Conservation (phyloP, 2,797 vertebrate species). For the Lepus oiostolus region DNA sequence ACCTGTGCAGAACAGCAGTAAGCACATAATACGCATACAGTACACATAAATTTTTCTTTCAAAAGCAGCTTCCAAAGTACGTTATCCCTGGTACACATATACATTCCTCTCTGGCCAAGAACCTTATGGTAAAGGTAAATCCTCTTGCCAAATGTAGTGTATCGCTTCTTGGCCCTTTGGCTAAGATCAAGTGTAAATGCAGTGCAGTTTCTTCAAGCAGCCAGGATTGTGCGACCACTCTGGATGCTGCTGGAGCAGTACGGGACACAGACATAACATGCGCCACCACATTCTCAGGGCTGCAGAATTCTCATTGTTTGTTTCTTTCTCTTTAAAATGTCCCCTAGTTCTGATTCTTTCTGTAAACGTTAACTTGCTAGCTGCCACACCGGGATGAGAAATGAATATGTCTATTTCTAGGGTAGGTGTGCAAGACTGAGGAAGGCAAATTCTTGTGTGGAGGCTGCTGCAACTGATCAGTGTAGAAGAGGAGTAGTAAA, state of each 20-base stretch:
- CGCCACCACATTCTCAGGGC: background rate
- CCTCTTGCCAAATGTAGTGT: background rate
- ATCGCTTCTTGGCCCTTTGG: no score
- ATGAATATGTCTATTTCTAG: background rate
- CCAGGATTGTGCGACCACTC: background rate
- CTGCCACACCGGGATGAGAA: slow-evolving; percentile 9
- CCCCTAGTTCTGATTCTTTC: slow-evolving; percentile 25
- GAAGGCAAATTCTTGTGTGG: background rate
- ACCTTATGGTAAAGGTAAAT: background rate
- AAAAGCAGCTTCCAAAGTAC: background rate
- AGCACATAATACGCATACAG: background rate
- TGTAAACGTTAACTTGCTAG: slow-evolving; percentile 47
- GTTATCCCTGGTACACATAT: background rate
- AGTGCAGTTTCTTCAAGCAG: background rate
- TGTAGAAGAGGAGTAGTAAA: background rate
- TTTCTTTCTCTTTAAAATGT: background rate
- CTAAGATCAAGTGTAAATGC: no score
- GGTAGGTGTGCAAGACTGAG: background rate
- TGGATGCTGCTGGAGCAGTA: background rate
- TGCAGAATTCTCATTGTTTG: slow-evolving; percentile 29
- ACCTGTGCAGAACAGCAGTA: background rate
- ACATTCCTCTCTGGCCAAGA: background rate
- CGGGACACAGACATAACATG: background rate
- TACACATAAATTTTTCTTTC: background rate
- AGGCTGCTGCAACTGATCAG: background rate